Evolutionary conservation across 2,113 vertebrate genomes (phyloP), one percentile per base, ranked within the genome.

Genomic region (Gallinago undulata): DNA sequence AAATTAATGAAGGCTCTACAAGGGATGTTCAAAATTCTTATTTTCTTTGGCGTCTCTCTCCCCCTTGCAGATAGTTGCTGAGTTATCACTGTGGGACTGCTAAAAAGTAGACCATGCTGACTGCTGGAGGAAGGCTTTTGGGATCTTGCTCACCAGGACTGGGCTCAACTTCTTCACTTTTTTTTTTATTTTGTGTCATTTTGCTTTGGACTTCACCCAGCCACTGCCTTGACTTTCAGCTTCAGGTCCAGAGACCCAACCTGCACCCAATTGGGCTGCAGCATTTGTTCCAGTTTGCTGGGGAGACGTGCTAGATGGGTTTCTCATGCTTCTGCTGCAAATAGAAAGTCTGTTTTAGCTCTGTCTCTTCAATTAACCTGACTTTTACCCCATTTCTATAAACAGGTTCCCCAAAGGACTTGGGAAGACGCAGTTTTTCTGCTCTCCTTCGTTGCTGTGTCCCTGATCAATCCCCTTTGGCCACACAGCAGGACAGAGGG

Each of bases 201-300:
- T 7, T 56, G 66, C 66, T 82, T 78, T n/a, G 64, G 59, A 50
- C 31, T 72, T 87, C 25, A 37, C 13, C 22, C 63, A 57, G 41
- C 6, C 25, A 23, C 25, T 30, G 43, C 47, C 57, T 62, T n/a
- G 37, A 35, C 17, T 64, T 74, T 16, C 48, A 73, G 18, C 43
- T 70, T 62, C 39, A 75, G 51, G 25, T 76, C 43, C 63, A 33
- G 39, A 74, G 28, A 73, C 25, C 11, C 28, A 78, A 3, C 25
- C 35, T 0, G 0, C 12, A 59, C 15, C 57, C 82, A 67, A 2
- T 4, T 7, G 11, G 33, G 17, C 50, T 56, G 31, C 27, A 69
- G 30, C 47, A 66, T 23, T 69, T 18, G 17, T 50, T 81, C 66
- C 5, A 7, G 9, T 35, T 75, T 41, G 51, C 43, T 51, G 67